Conservation (phyloP, 2,888 invertebrate species). For the Amiota mariae region DNA sequence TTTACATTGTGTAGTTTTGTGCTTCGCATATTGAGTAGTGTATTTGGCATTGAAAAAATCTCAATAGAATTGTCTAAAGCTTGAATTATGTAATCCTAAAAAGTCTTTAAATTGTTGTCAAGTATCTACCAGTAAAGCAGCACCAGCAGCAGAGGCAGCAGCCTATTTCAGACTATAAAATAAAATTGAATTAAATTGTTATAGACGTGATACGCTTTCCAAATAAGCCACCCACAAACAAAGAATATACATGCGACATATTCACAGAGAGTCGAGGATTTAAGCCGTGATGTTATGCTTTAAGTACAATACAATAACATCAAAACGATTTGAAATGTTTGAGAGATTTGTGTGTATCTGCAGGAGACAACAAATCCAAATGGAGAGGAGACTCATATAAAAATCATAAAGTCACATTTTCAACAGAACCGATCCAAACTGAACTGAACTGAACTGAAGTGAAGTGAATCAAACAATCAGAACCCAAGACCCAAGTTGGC, state of each 20-base stretch:
- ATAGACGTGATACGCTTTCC: conserved; percentile 4
- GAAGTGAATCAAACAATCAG: neutral
- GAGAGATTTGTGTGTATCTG: too few relatives aligned
- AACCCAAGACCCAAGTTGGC: conserved; percentile 9
- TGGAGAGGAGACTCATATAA: too few relatives aligned
- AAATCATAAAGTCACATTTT: too few relatives aligned
- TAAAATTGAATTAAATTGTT: conserved; percentile 21
- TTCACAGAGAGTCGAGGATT: too few relatives aligned
- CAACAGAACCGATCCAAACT: conserved; percentile 1
- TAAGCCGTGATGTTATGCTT: neutral
- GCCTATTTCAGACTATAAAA: conserved; percentile 5
- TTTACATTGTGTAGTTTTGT: too few relatives aligned
- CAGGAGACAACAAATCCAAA: too few relatives aligned
- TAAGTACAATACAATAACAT: conserved; percentile 18
- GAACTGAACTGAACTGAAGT: conserved; percentile 11
- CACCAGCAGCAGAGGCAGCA: conserved; percentile 4
- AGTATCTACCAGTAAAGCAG: neutral
- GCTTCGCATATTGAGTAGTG: conserved; percentile 50
- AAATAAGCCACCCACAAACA: conserved; percentile 1
- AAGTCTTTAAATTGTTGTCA: too few relatives aligned
- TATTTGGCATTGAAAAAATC: conserved; percentile 21
- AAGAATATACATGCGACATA: too few relatives aligned
- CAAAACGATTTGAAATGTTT: conserved; percentile 23
- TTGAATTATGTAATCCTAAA: too few relatives aligned
- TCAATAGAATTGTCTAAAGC: too few relatives aligned